Percentiles rank a stretch among this genome's conserved stretches.
Conservation (phyloP, 2,113 vertebrate genomes). For the Oncorhynchus clarkii region DNA sequence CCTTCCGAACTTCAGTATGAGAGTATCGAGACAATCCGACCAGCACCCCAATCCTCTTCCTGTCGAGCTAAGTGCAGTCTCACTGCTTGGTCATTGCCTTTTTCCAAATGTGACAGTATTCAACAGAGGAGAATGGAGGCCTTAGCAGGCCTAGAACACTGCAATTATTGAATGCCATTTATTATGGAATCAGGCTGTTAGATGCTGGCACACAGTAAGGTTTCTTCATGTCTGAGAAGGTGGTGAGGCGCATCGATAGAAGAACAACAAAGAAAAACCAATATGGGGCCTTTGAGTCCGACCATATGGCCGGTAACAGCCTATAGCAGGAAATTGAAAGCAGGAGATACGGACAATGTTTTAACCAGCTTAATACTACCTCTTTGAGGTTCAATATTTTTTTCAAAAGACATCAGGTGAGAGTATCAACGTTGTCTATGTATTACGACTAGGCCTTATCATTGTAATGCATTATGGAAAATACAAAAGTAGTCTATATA, state of each 20-base stretch:
- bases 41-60: background rate
- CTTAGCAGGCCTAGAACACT: background rate
- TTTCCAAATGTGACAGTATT: background rate
- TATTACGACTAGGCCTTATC: background rate
- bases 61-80: background rate
- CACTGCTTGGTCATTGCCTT: background rate
- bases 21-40: background rate
- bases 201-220: background rate
- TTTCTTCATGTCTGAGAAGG: background rate
- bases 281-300: background rate
- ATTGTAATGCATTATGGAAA: too few relatives aligned
- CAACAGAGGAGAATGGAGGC: background rate
- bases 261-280: slow-evolving; percentile 17
- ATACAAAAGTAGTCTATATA: too few relatives aligned
- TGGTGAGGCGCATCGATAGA: background rate
- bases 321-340: slow-evolving; percentile 4
- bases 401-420: background rate
- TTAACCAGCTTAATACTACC: slow-evolving; percentile 14
- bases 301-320: background rate
- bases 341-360: background rate
- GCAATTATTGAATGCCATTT: slow-evolving; percentile 9
- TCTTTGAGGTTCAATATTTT: background rate
- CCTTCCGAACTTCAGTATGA: too few relatives aligned
- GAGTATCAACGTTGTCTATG: background rate
- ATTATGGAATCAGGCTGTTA: slow-evolving; percentile 10